phyloP scores from a whole-genome alignment of 2,888 invertebrate species.

The Amphipyra tragopoginis region DNA sequence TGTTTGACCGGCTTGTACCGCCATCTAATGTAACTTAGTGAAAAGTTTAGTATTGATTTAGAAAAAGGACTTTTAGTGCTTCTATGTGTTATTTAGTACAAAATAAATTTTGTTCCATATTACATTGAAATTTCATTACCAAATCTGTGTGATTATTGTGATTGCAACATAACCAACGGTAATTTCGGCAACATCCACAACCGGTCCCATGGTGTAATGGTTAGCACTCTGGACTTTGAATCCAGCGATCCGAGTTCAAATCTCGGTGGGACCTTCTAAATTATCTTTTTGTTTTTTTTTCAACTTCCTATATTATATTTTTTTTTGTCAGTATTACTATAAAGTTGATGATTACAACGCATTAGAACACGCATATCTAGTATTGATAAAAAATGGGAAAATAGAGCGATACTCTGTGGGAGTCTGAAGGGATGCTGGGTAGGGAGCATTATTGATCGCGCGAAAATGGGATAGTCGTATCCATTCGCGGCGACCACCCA shows the following conservation, averaged over 20 bases:
- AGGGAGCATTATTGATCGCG: conserved; percentile 90
- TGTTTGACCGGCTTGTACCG: conserved; percentile 10
- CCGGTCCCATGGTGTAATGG: conserved; percentile 91
- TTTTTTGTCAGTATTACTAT: conserved; percentile 7
- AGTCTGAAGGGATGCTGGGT: conserved; percentile 88
- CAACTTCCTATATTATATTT: conserved; percentile 7
- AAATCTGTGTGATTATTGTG: conserved; percentile 6
- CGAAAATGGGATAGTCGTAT: conserved; percentile 88
- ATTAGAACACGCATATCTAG: background rate
- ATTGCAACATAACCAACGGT: conserved; percentile 8
- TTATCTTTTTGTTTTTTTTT: background rate
- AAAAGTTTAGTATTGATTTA: background rate
- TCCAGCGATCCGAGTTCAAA: conserved; percentile 90
- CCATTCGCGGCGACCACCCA: conserved; percentile 87
- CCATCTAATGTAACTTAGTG: conserved; percentile 39
- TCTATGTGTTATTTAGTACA: background rate
- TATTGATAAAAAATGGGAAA: conserved; percentile 21
- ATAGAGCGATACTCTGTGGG: conserved; percentile 72
- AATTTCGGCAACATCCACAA: conserved; percentile 37
- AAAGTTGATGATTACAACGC: conserved; percentile 5
- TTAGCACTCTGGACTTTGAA: conserved; percentile 91
- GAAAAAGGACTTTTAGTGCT: background rate
- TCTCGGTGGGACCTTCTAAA: conserved; percentile 85
- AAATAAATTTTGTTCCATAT: background rate
- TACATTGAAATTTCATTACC: conserved; percentile 4